Conservation (phyloP, 2,113 vertebrate species). For the Oncorhynchus nerka region DNA sequence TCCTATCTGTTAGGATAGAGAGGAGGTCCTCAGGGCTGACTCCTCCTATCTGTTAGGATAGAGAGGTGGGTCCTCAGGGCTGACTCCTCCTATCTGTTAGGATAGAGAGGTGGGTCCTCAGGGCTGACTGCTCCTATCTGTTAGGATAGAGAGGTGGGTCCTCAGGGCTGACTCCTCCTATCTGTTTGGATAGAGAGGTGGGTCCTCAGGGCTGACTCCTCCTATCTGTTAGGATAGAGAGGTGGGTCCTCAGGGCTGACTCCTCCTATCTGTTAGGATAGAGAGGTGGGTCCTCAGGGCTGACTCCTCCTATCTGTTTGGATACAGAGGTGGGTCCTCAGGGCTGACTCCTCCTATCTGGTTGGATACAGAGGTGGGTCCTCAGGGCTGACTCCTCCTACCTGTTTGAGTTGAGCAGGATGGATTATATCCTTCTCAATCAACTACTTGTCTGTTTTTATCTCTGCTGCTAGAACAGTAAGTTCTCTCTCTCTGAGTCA, state of each 20-base stretch:
- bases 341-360: neutral
- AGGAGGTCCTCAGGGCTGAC: too few relatives aligned
- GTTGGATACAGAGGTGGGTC: neutral
- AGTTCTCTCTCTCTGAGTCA: neutral
- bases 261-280: too few relatives aligned
- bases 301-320: neutral
- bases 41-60: neutral
- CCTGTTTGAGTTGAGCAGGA: neutral
- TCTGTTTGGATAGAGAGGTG: neutral
- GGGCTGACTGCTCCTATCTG: neutral
- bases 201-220: neutral
- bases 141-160: neutral
- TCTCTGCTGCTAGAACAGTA: neutral
- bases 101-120: too few relatives aligned
- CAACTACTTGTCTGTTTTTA: neutral
- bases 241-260: too few relatives aligned
- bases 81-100: neutral
- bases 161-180: neutral
- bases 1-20: too few relatives aligned
- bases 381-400: too few relatives aligned
- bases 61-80: too few relatives aligned
- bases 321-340: neutral
- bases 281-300: neutral
- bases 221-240: neutral
- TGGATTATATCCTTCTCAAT: slow-evolving; percentile 12